Evolutionary conservation across 2,113 vertebrate species (phyloP), one percentile per base, ranked within the genome.

Genomic region (Tylochromis polylepis): DNA sequence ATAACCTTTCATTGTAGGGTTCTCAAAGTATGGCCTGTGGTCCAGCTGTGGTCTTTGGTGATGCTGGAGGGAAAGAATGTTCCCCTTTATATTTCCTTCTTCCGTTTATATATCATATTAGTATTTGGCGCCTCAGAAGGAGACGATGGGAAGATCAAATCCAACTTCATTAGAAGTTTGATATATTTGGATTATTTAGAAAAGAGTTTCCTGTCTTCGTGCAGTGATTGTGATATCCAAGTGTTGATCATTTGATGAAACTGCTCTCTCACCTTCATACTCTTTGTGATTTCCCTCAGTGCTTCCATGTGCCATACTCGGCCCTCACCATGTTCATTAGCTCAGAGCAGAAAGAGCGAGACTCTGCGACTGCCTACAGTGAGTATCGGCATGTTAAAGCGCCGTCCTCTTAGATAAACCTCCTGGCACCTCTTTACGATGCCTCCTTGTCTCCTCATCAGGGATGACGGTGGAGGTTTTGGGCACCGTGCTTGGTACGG

Each of bases 291-390:
- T 14, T 41, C 53, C 34, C 5, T 14, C 96, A 99, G 99, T 99
- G 99, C 77, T 99, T 99, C 95, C 99, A 99, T 0, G 99, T 99
- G 86, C 99, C 99, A 4, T 99, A 99, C 95, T 99, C 99, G 0
- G 97, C 99, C 0, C 97, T 99, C 88, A 99, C 99, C 83, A 99
- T 99, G 99, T 99, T 99, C 96, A 99, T 99, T 96, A 99, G 97
- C 96, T 96, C 97, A 0, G 97, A 99, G 77, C 99, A 99, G 95
- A 98, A 97, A 2, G 98, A 99, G 91, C 93, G 99, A 22, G 99
- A 99, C 93, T 99, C 98, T 0, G 98, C 98, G 92, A 99, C 99
- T 0, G 98, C 98, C 1, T 99, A 99, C 88, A 97, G 99, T 99
- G 92, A 98, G 99, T 95, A 5, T 18, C 10, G 0, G 3, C 34